Percentiles rank a stretch among this genome's conserved stretches.
Evolutionary conservation across 2,797 vertebrate genomes (phyloP).

Genomic region (Catamblyrhynchus diadema): DNA sequence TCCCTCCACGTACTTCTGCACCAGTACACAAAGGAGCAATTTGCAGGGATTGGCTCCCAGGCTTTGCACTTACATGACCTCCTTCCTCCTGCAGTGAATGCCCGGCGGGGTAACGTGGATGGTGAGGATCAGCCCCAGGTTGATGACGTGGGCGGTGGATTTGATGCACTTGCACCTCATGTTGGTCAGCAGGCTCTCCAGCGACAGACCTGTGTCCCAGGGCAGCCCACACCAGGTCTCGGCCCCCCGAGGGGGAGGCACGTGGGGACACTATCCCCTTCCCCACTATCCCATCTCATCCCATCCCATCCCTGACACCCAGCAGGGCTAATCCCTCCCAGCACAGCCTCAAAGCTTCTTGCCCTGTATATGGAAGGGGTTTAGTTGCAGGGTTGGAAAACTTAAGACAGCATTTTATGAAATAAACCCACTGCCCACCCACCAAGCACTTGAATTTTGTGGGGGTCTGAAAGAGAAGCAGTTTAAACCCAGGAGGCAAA

Average conservation of each 20-base stretch:
- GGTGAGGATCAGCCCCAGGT: conserved; percentile 10
- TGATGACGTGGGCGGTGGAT: conserved; percentile 8
- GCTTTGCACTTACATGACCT: conserved; percentile 46
- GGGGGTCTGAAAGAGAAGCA: background rate
- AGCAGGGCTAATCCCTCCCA: background rate
- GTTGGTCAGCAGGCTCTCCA: conserved; percentile 59
- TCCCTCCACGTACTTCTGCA: rapidly evolving
- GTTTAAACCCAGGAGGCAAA: background rate
- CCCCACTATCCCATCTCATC: rapidly evolving
- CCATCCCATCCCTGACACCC: background rate
- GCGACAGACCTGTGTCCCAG: background rate
- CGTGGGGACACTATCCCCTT: rapidly evolving
- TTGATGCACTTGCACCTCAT: conserved; percentile 66
- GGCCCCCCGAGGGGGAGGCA: too few species aligned
- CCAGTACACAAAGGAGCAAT: rapidly evolving
- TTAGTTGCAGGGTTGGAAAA: background rate
- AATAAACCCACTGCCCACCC: rapidly evolving
- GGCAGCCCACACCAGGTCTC: background rate
- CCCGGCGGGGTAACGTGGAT: background rate
- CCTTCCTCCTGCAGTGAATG: conserved; percentile 55
- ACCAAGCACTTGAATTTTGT: rapidly evolving
- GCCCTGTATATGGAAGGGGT: rapidly evolving
- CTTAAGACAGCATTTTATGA: rapidly evolving
- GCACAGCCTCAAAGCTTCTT: background rate
- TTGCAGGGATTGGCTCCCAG: rapidly evolving